Evolutionary conservation across 2,888 invertebrate genomes (phyloP).

Genomic region (Cylloceria caligata): DNA sequence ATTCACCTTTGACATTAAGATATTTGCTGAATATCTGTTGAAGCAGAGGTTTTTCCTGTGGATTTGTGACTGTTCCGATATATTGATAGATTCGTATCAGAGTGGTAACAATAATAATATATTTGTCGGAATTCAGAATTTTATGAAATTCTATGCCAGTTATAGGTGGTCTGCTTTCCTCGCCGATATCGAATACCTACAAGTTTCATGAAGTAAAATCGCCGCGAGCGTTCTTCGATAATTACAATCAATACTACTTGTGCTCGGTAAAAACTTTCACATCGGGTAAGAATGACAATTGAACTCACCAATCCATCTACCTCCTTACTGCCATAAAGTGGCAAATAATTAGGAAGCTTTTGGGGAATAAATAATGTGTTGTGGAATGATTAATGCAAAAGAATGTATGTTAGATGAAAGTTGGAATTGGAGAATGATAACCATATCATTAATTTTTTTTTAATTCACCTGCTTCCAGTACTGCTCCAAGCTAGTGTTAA

Average conservation of each 20-base stretch:
- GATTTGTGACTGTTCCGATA: conserved; percentile 89
- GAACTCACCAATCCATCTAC: conserved; percentile 90
- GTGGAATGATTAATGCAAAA: conserved; percentile 52
- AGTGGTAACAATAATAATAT: conserved; percentile 94
- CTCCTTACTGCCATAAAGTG: conserved; percentile 90
- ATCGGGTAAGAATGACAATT: conserved; percentile 42
- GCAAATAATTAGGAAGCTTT: conserved; percentile 91
- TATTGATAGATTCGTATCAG: conserved; percentile 95
- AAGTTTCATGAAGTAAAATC: conserved; percentile 56
- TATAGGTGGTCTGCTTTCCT: conserved; percentile 91
- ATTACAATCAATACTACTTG: conserved; percentile 55
- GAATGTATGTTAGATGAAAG: conserved; percentile 40
- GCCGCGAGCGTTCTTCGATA: background rate
- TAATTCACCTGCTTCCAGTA: conserved; percentile 93
- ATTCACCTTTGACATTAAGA: conserved; percentile 89
- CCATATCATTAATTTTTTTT: background rate
- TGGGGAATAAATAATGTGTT: conserved; percentile 62
- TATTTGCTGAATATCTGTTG: conserved; percentile 92
- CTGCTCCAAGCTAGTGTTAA: conserved; percentile 90
- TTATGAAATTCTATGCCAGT: conserved; percentile 95
- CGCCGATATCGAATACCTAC: conserved; percentile 95
- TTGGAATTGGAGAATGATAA: conserved; percentile 41
- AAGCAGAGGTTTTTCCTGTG: conserved; percentile 92
- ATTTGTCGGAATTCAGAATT: conserved; percentile 90
- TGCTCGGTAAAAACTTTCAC: background rate